These are phyloP conservation scores for Steinernema khuongi DNA, from an alignment of 1,140 invertebrate genomes.

Conservation along the genomic window DNA sequence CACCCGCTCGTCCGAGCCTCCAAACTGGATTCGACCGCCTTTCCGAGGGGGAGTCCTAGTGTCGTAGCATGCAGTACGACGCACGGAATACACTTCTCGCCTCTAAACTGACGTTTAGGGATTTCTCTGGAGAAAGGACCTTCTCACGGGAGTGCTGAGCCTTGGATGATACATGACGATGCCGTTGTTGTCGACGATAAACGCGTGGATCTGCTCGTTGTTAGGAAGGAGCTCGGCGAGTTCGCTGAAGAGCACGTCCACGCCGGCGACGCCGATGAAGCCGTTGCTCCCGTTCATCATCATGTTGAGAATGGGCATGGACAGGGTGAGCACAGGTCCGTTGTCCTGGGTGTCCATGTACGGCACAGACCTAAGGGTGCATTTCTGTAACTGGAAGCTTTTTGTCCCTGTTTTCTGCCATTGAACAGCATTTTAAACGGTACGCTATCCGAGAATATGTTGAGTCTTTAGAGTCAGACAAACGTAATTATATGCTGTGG, in stretches of 20 bases:
- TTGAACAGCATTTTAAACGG: too few relatives aligned
- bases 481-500: too few relatives aligned
- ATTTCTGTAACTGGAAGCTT: too few relatives aligned
- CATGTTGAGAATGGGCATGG: constrained; percentile 48
- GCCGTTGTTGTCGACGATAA: constrained; percentile 58
- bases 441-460: too few relatives aligned
- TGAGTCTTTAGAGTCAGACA: too few relatives aligned
- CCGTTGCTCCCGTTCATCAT: constrained; percentile 22
- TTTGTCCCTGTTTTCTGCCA: too few relatives aligned
- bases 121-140: neutral
- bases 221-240: constrained; percentile 21
- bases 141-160: constrained; percentile 38
- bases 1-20: constrained; percentile 49
- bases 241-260: constrained; percentile 37
- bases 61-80: constrained; percentile 54
- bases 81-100: constrained; percentile 44
- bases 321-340: constrained; percentile 48
- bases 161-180: constrained; percentile 53
- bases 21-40: constrained; percentile 52
- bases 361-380: constrained; percentile 33
- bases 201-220: constrained; percentile 44
- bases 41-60: constrained; percentile 26
- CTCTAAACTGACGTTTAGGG: constrained; percentile 34
- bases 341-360: constrained; percentile 55
- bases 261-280: constrained; percentile 46